Percentiles rank a stretch among this genome's conserved stretches.
These are phyloP conservation scores for Vesta saturnalis DNA, from an alignment of 2,888 invertebrate species.

Conservation along the genomic window DNA sequence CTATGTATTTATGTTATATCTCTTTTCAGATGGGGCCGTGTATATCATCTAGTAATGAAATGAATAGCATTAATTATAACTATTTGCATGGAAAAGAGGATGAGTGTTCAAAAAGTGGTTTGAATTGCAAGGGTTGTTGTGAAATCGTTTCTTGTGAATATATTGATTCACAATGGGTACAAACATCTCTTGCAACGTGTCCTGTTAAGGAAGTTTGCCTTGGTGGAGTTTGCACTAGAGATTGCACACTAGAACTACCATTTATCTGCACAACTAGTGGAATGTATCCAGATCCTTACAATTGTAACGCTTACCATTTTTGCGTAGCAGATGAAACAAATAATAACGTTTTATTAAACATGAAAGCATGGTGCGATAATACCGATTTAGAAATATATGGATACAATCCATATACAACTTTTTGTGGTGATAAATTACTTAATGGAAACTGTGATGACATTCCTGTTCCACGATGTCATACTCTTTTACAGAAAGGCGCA, in stretches of 20 bases:
- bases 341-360: background rate
- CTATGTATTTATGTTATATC: too few relatives aligned
- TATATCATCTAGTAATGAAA: too few relatives aligned
- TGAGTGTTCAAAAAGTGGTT: background rate
- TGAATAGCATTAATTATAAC: too few relatives aligned
- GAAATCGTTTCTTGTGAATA: background rate
- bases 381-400: background rate
- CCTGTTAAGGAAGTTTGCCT: background rate
- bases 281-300: background rate
- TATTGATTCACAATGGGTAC: background rate
- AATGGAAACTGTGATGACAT: background rate
- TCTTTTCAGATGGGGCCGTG: too few relatives aligned
- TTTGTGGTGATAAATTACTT: conserved; percentile 13
- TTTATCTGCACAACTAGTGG: background rate
- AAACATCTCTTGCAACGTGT: background rate
- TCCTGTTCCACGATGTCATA: conserved; percentile 11
- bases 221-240: background rate
- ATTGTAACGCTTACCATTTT: background rate
- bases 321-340: background rate
- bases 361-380: background rate
- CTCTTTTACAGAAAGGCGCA: background rate
- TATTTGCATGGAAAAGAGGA: too few relatives aligned
- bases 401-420: conserved; percentile 12
- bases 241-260: background rate
- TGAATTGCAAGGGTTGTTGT: background rate